Conservation (phyloP, 2,797 vertebrate genomes). For the Garrulus glandarius region DNA sequence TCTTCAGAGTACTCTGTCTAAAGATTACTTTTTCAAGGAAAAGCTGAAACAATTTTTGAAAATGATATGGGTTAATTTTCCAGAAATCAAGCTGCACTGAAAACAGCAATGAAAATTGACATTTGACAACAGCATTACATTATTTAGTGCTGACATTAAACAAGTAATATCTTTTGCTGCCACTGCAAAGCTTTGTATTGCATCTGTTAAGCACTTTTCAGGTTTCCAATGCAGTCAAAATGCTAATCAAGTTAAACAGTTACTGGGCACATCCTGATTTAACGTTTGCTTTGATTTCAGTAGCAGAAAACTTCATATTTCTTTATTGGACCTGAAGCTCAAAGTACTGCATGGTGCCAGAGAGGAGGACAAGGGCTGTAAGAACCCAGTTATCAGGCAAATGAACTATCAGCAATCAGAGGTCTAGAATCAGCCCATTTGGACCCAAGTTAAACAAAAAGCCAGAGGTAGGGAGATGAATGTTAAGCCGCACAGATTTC, state of each 20-base stretch:
- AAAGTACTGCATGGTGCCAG: not conserved
- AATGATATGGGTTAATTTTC: constrained; percentile 23
- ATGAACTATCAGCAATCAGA: not conserved
- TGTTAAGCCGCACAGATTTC: not conserved
- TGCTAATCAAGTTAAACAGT: constrained; percentile 24
- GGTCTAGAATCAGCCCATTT: not conserved
- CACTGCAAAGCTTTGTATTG: not conserved
- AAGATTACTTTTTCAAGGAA: not conserved
- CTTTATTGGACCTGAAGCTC: not conserved
- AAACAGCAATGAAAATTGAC: constrained; percentile 54
- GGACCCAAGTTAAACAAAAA: not conserved
- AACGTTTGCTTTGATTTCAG: not conserved
- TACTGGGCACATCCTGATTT: not conserved
- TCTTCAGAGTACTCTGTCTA: not conserved
- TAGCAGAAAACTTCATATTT: not conserved
- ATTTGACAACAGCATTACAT: constrained; percentile 43
- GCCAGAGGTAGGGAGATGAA: not conserved
- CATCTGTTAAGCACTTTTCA: not conserved
- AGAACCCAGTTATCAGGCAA: not conserved
- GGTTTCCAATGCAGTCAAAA: constrained; percentile 1
- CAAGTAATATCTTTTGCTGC: constrained; percentile 35
- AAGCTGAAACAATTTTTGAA: not conserved
- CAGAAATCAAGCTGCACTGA: constrained; percentile 7
- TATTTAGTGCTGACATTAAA: constrained; percentile 58
- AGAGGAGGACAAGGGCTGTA: not conserved